Percentiles rank a stretch among this genome's conserved stretches.
Conservation (phyloP, 1,140 invertebrate species). For the Bursaphelenchus mucronatus region DNA sequence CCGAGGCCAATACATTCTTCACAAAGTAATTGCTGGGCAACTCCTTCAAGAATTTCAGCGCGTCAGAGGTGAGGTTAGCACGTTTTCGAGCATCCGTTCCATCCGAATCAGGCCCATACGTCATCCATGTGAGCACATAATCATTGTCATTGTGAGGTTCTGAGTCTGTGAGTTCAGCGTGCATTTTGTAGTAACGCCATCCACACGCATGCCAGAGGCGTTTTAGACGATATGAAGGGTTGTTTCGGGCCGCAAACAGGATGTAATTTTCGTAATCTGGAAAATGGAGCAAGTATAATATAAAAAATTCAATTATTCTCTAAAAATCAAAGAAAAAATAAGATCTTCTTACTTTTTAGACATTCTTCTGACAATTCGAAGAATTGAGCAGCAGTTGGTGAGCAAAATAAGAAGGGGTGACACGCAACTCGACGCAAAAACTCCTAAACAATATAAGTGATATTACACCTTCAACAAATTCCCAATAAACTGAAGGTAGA, state of each 20-base stretch:
- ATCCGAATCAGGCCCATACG: constrained; percentile 14
- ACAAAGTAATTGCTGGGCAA: too few species aligned
- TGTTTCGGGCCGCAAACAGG: constrained; percentile 17
- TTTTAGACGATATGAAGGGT: constrained; percentile 4
- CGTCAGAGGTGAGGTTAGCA: too few species aligned
- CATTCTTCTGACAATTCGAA: constrained; percentile 6
- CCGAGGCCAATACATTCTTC: too few species aligned
- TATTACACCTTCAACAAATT: not conserved
- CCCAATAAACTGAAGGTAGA: too few species aligned
- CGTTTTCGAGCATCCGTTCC: too few species aligned
- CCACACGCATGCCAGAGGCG: constrained; percentile 6
- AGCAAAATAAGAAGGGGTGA: constrained; percentile 14
- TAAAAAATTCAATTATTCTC: not conserved
- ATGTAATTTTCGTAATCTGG: constrained; percentile 18
- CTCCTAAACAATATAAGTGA: constrained; percentile 5
- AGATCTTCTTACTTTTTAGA: constrained; percentile 12
- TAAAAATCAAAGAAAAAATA: not conserved
- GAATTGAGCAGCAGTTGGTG: constrained; percentile 10
- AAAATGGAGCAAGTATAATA: not conserved
- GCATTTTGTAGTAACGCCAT: constrained; percentile 14
- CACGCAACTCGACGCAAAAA: constrained; percentile 6
- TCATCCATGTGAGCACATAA: constrained; percentile 13
- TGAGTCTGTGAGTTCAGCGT: not conserved
- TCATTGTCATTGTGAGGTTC: not conserved
- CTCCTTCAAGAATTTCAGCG: too few species aligned